Evolutionary conservation across 2,888 invertebrate species (phyloP), one percentile per base, ranked within the genome.

Genomic region (Dryadula phaetusa): DNA sequence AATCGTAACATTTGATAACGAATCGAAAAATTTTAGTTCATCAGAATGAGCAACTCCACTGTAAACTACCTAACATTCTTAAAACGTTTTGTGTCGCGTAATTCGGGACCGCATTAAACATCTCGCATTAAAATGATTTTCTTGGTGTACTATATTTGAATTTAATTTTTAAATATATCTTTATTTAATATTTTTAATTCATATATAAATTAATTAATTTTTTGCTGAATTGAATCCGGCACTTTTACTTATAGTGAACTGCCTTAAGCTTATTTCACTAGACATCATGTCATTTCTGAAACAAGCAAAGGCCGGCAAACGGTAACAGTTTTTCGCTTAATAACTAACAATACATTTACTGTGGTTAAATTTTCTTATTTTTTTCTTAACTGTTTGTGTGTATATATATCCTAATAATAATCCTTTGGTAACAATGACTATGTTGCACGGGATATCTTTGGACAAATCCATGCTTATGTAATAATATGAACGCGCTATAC

Each of bases 361-460:
- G 3, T 22, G n/a, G n/a, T 25, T 46, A 8, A 32, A 8, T 32
- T 1, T 32, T 25, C 7, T 14, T 20, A 47, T 47, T 7, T 12
- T 20, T 20, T 20, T 12, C 20, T 10, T 20, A 2, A 46, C 12
- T 20, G 20, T 20, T 37, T 37, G 20, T 20, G 16, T 16, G 8
- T 16, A n/a, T n/a, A 49, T 25, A n/a, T 25, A 25, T 49, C 25
- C 6, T 14, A 20, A 46, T 20, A 10, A 18, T 25, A 60, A 44
- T 28, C n/a, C 40, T 58, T 42, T 58, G 58, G 58, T 42, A 58
- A 58, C 42, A 40, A 22, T 16, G 22, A 42, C 42, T 42, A 25
- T n/a, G 10, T 46, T 12, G 16, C 58, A 56, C 54, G 46, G 44
- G 52, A 34, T 53, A n/a, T 64, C 44, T 53, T 44, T 53, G 52